Conservation (phyloP, 2,888 invertebrate species). For the Drosophila conformis region DNA sequence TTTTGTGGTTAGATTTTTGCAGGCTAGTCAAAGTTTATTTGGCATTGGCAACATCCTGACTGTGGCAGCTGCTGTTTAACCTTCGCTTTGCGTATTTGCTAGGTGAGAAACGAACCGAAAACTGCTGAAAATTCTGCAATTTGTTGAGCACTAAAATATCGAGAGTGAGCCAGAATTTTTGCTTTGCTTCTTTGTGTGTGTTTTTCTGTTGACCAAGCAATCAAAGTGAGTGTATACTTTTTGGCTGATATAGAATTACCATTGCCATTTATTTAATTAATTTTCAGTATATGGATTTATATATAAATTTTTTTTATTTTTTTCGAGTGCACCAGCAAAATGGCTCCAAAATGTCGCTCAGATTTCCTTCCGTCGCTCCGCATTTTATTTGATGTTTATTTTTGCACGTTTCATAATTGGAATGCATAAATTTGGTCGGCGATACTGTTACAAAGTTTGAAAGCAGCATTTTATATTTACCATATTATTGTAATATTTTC, state of each 20-base stretch:
- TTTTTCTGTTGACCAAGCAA: slow-evolving; percentile 42
- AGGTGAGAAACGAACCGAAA: slow-evolving; percentile 8
- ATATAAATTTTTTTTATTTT: slow-evolving; percentile 23
- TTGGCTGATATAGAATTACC: slow-evolving; percentile 11
- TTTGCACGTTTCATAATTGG: slow-evolving; percentile 67
- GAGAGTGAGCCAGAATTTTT: slow-evolving; percentile 13
- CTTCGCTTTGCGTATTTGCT: slow-evolving; percentile 53
- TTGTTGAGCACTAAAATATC: slow-evolving; percentile 30
- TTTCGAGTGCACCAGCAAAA: slow-evolving; percentile 52
- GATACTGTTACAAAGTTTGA: slow-evolving; percentile 45
- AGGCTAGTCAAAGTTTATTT: slow-evolving; percentile 72
- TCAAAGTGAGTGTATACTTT: slow-evolving; percentile 18
- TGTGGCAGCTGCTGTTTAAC: slow-evolving; percentile 56
- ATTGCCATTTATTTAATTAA: slow-evolving; percentile 56
- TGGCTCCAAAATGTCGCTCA: slow-evolving; percentile 50
- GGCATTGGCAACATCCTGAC: slow-evolving; percentile 73
- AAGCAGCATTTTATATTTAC: slow-evolving; percentile 62
- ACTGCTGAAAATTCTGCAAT: slow-evolving; percentile 31
- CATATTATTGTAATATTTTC: slow-evolving; percentile 78
- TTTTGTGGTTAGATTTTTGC: slow-evolving; percentile 13
- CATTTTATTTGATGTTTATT: slow-evolving; percentile 49
- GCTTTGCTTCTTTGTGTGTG: not conserved
- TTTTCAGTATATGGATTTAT: slow-evolving; percentile 49
- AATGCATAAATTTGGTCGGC: slow-evolving; percentile 75
- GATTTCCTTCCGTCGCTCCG: slow-evolving; percentile 31